Conservation (phyloP, 1,140 invertebrate genomes). For the Atta colombica region DNA sequence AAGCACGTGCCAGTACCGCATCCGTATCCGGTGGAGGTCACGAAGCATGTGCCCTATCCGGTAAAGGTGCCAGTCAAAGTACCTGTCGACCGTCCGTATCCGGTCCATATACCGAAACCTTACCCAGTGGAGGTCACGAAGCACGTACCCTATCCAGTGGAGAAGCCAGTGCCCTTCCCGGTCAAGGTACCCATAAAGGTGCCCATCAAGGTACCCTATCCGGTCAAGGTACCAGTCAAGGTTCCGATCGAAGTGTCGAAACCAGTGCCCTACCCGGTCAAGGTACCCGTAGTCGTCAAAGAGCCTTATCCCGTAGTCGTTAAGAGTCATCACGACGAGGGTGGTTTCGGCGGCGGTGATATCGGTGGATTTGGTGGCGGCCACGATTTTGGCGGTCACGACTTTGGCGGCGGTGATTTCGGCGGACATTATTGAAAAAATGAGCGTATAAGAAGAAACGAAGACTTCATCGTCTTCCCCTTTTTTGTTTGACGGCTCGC, state of each 20-base stretch:
- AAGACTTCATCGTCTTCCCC: conserved; percentile 37
- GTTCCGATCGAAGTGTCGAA: conserved; percentile 87
- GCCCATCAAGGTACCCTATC: conserved; percentile 83
- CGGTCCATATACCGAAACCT: conserved; percentile 87
- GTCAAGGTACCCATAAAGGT: conserved; percentile 88
- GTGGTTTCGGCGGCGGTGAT: conserved; percentile 65
- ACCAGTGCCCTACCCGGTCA: conserved; percentile 82
- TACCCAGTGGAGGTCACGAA: conserved; percentile 88
- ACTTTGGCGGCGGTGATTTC: conserved; percentile 65
- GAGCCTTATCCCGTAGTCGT: conserved; percentile 88
- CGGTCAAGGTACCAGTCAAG: conserved; percentile 85
- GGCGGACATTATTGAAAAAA: conserved; percentile 69
- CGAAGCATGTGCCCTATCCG: conserved; percentile 84
- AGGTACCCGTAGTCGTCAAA: conserved; percentile 82
- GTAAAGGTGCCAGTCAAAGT: conserved; percentile 85
- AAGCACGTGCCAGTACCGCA: conserved; percentile 86
- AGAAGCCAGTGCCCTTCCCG: conserved; percentile 86
- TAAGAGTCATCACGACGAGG: conserved; percentile 77
- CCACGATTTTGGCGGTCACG: conserved; percentile 43
- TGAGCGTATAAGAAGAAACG: not conserved
- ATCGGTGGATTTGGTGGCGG: conserved; percentile 64
- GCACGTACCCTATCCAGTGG: conserved; percentile 87
- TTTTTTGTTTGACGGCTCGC: conserved; percentile 33
- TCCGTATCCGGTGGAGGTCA: conserved; percentile 84
- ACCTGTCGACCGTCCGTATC: conserved; percentile 87